Percentiles rank a stretch among this genome's conserved stretches.
These are phyloP conservation scores for Ailurus styani DNA, from an alignment of 2,113 vertebrate species.

Conservation along the genomic window DNA sequence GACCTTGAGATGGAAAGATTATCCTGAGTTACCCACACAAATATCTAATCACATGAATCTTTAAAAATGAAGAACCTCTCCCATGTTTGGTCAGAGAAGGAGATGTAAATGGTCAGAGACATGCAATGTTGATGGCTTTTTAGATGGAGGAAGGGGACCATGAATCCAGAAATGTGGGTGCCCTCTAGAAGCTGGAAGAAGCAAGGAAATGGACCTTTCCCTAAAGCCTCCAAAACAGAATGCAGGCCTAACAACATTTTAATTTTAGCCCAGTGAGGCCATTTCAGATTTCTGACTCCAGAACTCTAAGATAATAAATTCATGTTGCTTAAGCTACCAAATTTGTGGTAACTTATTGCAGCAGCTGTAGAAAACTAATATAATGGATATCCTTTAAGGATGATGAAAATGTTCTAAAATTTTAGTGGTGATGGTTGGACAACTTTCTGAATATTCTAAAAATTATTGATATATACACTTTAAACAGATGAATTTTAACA, in stretches of 20 bases:
- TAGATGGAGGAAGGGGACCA: background rate
- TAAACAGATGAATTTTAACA: background rate
- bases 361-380: background rate
- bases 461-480: background rate
- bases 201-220: background rate
- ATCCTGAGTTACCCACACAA: background rate
- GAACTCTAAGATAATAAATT: background rate
- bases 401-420: background rate
- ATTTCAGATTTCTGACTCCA: background rate
- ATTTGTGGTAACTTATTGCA: background rate
- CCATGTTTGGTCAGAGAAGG: background rate
- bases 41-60: background rate
- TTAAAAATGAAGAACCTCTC: background rate
- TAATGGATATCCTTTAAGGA: background rate
- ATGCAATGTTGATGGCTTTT: background rate
- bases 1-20: background rate
- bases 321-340: background rate
- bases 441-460: background rate
- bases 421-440: background rate
- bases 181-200: background rate
- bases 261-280: background rate
- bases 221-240: background rate
- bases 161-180: background rate
- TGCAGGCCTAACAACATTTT: background rate
- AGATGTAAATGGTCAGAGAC: background rate